phyloP scores from a whole-genome alignment of 2,888 invertebrate genomes.

The Biston betularia region DNA sequence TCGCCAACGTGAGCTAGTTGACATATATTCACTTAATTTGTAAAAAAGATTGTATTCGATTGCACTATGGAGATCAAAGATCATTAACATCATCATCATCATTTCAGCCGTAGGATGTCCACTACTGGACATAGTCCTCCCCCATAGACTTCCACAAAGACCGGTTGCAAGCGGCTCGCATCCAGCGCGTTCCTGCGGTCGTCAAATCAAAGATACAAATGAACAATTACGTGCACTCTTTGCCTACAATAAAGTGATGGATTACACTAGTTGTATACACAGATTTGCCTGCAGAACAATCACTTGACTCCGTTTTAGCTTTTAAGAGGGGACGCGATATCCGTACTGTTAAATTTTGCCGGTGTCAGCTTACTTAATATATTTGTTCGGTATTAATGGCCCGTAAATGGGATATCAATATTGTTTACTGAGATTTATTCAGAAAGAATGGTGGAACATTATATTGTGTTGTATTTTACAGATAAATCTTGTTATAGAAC shows the following conservation, averaged over 20 bases:
- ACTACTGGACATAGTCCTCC: no score
- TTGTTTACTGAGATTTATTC: slow-evolving; percentile 16
- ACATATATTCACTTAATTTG: no score
- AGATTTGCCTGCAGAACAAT: slow-evolving; percentile 80
- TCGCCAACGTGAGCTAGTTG: no score
- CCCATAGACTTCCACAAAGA: no score
- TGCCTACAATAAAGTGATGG: slow-evolving; percentile 66
- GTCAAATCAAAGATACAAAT: no score
- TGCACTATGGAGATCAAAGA: no score
- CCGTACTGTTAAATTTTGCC: slow-evolving; percentile 68
- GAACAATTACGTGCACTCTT: slow-evolving; percentile 40
- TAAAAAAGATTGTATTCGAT: no score
- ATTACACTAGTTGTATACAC: slow-evolving; percentile 68
- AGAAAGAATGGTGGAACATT: background rate
- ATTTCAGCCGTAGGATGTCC: no score
- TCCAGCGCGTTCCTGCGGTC: no score
- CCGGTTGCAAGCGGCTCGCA: no score
- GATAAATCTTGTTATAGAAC: background rate
- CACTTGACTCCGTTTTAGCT: slow-evolving; percentile 74
- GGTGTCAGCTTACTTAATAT: slow-evolving; percentile 59
- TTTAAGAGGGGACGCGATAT: slow-evolving; percentile 71
- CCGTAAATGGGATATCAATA: slow-evolving; percentile 26
- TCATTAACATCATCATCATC: no score
- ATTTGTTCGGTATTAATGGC: slow-evolving; percentile 39
- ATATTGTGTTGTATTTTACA: background rate